Percentiles rank a stretch among this genome's conserved stretches.
Evolutionary conservation across 2,797 vertebrate genomes (phyloP).

Genomic region (Sardinella longiceps): DNA sequence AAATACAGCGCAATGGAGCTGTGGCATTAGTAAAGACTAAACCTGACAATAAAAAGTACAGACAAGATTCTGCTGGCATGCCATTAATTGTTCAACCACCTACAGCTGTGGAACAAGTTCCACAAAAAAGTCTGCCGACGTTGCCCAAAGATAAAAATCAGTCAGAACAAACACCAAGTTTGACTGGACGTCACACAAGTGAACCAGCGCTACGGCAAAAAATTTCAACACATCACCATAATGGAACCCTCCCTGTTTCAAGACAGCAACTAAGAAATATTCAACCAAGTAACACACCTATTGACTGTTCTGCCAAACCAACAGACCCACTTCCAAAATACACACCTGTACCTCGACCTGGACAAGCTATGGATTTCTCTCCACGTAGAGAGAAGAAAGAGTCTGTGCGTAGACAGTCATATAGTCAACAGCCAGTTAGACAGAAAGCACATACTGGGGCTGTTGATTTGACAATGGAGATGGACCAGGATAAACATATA

Average conservation of each 20-base stretch:
- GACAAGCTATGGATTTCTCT: constrained; percentile 70
- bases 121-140: constrained; percentile 28
- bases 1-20: constrained; percentile 48
- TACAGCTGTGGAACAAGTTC: constrained; percentile 40
- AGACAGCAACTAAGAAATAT: constrained; percentile 42
- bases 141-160: constrained; percentile 23
- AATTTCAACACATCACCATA: constrained; percentile 53
- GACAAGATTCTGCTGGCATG: constrained; percentile 57
- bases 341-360: constrained; percentile 51
- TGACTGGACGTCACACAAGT: constrained; percentile 48
- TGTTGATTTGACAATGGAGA: constrained; percentile 72
- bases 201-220: constrained; percentile 57
- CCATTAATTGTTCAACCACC: constrained; percentile 48
- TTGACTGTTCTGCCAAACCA: constrained; percentile 73
- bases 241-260: constrained; percentile 46
- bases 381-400: constrained; percentile 57
- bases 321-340: constrained; percentile 15
- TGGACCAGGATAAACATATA: constrained; percentile 48
- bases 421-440: constrained; percentile 35
- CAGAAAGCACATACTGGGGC: constrained; percentile 54
- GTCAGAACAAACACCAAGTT: constrained; percentile 15
- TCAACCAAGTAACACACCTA: constrained; percentile 56
- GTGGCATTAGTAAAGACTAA: constrained; percentile 64
- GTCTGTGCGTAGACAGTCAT: constrained; percentile 48
- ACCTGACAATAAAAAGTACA: constrained; percentile 30